These are phyloP conservation scores for Andrena hattorfiana DNA, from an alignment of 2,888 invertebrate species.

Conservation along the genomic window DNA sequence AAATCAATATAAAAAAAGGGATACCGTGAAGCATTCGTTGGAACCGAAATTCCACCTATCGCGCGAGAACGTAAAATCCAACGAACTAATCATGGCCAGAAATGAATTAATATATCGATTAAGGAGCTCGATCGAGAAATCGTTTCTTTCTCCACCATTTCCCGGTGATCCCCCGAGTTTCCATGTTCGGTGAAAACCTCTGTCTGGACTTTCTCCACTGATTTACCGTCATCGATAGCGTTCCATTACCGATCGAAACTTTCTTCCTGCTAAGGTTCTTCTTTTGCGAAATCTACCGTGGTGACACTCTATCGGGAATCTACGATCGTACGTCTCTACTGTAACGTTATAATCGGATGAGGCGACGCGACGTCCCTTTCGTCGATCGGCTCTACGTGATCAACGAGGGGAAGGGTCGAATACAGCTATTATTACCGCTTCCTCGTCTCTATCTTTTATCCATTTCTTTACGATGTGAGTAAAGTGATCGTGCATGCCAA, in stretches of 20 bases:
- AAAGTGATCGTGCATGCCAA: slow-evolving; percentile 83
- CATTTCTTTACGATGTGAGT: slow-evolving; percentile 71
- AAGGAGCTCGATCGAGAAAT: background rate
- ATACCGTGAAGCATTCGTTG: no score
- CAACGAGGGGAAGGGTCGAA: background rate
- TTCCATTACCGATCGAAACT: slow-evolving; percentile 38
- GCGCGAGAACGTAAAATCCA: background rate
- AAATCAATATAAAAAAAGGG: background rate
- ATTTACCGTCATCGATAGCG: slow-evolving; percentile 44
- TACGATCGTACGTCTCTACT: slow-evolving; percentile 15
- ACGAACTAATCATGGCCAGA: background rate
- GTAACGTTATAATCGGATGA: background rate
- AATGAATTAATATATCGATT: background rate
- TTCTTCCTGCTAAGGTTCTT: slow-evolving; percentile 36
- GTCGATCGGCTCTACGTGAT: slow-evolving; percentile 1
- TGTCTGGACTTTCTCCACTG: slow-evolving; percentile 47
- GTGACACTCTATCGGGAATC: slow-evolving; percentile 18
- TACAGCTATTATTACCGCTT: background rate
- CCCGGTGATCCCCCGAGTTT: slow-evolving; percentile 19
- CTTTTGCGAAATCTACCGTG: background rate
- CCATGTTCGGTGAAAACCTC: slow-evolving; percentile 40
- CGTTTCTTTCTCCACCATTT: slow-evolving; percentile 26
- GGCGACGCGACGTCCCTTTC: slow-evolving; percentile 4
- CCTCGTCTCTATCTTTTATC: background rate
- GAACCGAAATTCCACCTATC: no score